Conservation (phyloP, 2,797 vertebrate species). For the Macropodus opercularis region DNA sequence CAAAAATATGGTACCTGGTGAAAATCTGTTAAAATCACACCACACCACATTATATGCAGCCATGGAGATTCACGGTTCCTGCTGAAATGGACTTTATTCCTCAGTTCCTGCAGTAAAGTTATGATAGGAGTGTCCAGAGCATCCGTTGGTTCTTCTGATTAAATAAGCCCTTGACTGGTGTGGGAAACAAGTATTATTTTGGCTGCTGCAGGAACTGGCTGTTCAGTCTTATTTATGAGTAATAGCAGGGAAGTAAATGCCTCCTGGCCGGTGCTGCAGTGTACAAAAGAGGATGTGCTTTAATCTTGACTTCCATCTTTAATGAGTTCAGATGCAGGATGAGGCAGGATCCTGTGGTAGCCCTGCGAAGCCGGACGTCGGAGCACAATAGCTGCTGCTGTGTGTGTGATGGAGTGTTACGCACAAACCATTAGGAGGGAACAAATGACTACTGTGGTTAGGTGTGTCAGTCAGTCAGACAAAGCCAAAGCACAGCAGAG, state of each 20-base stretch:
- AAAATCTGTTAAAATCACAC: slow-evolving; percentile 33
- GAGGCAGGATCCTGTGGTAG: slow-evolving; percentile 61
- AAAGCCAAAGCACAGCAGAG: slow-evolving; percentile 13
- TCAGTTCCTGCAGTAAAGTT: slow-evolving; percentile 2
- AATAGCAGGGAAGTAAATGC: slow-evolving; percentile 56
- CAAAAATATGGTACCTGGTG: slow-evolving; percentile 15
- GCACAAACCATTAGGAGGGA: slow-evolving; percentile 54
- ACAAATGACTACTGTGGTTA: slow-evolving; percentile 59
- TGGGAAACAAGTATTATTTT: slow-evolving; percentile 58
- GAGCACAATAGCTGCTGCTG: slow-evolving; percentile 47
- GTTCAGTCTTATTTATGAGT: slow-evolving; percentile 70
- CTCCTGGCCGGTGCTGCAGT: slow-evolving; percentile 58
- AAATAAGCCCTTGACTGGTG: slow-evolving; percentile 44
- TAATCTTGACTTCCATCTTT: slow-evolving; percentile 78
- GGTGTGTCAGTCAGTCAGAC: slow-evolving; percentile 32
- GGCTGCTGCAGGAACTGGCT: slow-evolving; percentile 54
- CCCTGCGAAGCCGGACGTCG: slow-evolving; percentile 38
- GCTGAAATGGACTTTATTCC: slow-evolving; percentile 22
- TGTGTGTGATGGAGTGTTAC: slow-evolving; percentile 57
- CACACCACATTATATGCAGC: slow-evolving; percentile 1
- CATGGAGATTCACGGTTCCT: slow-evolving; percentile 7
- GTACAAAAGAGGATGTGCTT: slow-evolving; percentile 68
- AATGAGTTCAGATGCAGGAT: slow-evolving; percentile 77
- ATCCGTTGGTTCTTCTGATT: slow-evolving; percentile 47
- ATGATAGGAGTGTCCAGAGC: slow-evolving; percentile 35